Conservation (phyloP, 2,888 invertebrate genomes). For the Rotaria sp. region DNA sequence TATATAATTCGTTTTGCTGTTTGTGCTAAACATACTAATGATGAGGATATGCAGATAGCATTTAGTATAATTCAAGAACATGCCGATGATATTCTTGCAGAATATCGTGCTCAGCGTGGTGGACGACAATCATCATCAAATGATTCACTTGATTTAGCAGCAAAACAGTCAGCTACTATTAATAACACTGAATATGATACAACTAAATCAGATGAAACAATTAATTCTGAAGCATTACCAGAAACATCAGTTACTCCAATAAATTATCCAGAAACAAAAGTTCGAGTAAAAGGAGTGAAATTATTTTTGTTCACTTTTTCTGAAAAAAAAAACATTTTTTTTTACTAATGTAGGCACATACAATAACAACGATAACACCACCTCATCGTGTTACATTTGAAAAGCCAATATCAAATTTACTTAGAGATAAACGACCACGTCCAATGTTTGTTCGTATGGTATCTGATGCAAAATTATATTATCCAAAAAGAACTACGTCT, state of each 20-base stretch:
- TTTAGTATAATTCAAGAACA: constrained; percentile 54
- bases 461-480: constrained; percentile 18
- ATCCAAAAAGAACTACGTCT: neutral
- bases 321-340: neutral
- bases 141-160: constrained; percentile 2
- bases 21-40: constrained; percentile 77
- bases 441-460: constrained; percentile 21
- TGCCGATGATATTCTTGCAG: neutral
- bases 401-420: neutral
- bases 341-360: neutral
- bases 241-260: neutral
- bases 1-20: constrained; percentile 89
- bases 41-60: constrained; percentile 64
- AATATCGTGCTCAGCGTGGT: neutral
- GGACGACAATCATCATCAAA: neutral
- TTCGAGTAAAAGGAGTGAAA: neutral
- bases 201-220: neutral
- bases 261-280: neutral
- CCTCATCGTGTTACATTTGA: constrained; percentile 7
- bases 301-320: neutral
- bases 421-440: neutral
- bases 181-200: neutral
- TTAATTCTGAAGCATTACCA: neutral
- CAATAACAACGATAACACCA: neutral
- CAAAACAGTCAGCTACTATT: neutral